Conservation (phyloP, 2,888 invertebrate genomes). For the Reticulitermes lucifugus region DNA sequence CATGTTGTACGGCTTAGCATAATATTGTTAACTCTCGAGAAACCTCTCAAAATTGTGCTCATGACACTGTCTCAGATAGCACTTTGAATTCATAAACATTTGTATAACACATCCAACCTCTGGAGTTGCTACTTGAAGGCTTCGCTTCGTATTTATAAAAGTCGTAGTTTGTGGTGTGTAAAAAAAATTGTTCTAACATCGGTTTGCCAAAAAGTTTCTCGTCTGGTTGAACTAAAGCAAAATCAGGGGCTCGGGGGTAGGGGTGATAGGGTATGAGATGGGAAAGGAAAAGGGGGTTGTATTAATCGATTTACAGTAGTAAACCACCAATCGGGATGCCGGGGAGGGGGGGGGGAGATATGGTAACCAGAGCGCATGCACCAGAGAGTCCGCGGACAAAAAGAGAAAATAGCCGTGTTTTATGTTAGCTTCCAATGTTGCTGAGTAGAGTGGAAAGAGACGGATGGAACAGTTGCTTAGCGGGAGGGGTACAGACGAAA, state of each 20-base stretch:
- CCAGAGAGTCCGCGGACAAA: constrained; percentile 24
- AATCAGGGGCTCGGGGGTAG: not conserved
- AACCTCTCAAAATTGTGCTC: not conserved
- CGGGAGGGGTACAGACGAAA: constrained; percentile 5
- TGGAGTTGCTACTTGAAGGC: not conserved
- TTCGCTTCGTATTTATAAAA: constrained; percentile 32
- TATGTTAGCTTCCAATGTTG: constrained; percentile 29
- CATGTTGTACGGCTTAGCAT: too few relatives aligned
- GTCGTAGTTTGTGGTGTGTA: constrained; percentile 34
- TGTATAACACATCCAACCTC: not conserved
- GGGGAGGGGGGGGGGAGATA: constrained; percentile 15
- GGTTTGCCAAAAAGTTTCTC: constrained; percentile 36
- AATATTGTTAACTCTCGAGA: too few relatives aligned
- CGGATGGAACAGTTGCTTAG: not conserved
- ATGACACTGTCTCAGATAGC: not conserved
- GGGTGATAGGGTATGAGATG: not conserved
- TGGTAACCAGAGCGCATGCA: constrained; percentile 9
- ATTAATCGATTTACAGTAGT: constrained; percentile 42
- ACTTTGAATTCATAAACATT: not conserved
- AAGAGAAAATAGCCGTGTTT: constrained; percentile 36
- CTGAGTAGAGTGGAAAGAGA: constrained; percentile 10
- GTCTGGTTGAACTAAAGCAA: constrained; percentile 24
- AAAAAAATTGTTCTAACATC: constrained; percentile 37
- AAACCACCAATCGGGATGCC: constrained; percentile 41
- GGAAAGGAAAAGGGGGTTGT: constrained; percentile 25